Evolutionary conservation across 2,888 invertebrate species (phyloP).

Genomic region (Germaria angustata): DNA sequence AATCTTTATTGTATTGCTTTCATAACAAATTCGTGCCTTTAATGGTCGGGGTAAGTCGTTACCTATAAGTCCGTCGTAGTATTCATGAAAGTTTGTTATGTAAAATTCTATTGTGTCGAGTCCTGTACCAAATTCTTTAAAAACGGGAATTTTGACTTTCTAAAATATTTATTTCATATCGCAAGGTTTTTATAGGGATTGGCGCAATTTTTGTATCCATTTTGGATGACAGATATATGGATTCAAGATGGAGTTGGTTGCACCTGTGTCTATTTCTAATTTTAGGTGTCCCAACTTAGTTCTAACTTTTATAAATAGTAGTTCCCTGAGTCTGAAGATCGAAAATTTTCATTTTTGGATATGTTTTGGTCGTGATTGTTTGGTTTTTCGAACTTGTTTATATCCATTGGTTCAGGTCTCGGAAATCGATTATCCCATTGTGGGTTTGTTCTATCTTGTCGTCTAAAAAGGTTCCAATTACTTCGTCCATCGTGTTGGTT

Average conservation of each 20-base stretch:
- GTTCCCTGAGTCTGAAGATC: background rate
- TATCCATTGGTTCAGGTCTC: no score
- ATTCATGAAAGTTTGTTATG: constrained; percentile 12
- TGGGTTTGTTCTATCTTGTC: no score
- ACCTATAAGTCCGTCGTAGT: constrained; percentile 5
- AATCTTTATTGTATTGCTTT: constrained; percentile 25
- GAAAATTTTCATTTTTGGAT: background rate
- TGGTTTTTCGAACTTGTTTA: constrained; percentile 6
- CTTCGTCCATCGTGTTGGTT: background rate
- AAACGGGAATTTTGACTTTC: constrained; percentile 19
- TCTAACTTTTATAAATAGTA: constrained; percentile 1
- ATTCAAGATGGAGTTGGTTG: constrained; percentile 28
- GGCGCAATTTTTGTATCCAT: constrained; percentile 10
- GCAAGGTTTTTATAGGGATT: constrained; percentile 26
- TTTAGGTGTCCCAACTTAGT: constrained; percentile 16
- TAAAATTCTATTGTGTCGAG: constrained; percentile 13
- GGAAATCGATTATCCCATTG: no score
- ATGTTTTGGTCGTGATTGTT: background rate
- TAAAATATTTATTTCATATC: constrained; percentile 12
- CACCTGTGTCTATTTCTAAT: constrained; percentile 22
- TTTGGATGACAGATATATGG: constrained; percentile 21
- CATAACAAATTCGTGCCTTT: constrained; percentile 15
- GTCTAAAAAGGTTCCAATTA: no score
- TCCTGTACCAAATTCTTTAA: constrained; percentile 5
- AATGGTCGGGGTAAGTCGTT: constrained; percentile 17